Conservation (phyloP, 2,888 invertebrate genomes). For the Drosophila tanythrix region DNA sequence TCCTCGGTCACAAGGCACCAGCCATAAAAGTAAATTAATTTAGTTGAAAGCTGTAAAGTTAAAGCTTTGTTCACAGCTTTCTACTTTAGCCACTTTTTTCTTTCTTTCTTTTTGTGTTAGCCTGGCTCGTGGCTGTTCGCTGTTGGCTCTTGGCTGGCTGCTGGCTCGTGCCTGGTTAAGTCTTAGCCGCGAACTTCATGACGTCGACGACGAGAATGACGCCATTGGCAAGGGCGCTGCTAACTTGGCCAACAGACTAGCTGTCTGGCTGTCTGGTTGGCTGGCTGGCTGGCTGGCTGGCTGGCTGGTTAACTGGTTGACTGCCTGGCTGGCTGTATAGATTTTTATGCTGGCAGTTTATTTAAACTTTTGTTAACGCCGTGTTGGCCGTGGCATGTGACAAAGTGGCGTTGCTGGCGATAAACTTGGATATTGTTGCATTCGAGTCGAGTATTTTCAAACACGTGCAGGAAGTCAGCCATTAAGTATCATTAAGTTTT, state of each 20-base stretch:
- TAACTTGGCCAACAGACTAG: conserved; percentile 29
- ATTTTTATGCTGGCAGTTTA: conserved; percentile 62
- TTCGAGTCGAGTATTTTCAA: conserved; percentile 14
- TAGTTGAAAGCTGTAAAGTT: conserved; percentile 84
- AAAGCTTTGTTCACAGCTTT: conserved; percentile 79
- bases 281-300: conserved; percentile 15
- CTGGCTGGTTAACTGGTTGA: conserved; percentile 11
- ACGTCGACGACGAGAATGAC: conserved; percentile 30
- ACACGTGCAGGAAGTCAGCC: conserved; percentile 57
- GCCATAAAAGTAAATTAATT: conserved; percentile 83
- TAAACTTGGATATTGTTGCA: conserved; percentile 47
- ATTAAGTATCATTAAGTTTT: conserved; percentile 68
- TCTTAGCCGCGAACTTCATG: conserved; percentile 49
- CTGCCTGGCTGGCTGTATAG: conserved; percentile 39
- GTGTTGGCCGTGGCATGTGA: conserved; percentile 72
- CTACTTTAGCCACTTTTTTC: conserved; percentile 56
- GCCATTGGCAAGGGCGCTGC: conserved; percentile 38
- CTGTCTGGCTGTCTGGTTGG: conserved; percentile 14
- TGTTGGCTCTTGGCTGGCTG: conserved; percentile 1
- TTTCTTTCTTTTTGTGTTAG: conserved; percentile 13
- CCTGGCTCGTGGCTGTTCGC: conserved; percentile 14
- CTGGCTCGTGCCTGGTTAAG: conserved; percentile 20
- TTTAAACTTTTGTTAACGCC: conserved; percentile 61
- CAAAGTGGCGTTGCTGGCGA: conserved; percentile 73
- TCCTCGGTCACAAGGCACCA: conserved; percentile 31